Evolutionary conservation across 64 coral and sea anemone genomes (phyloP), one percentile per base, ranked within the genome.

Genomic region (Dendronephthya gigantea): DNA sequence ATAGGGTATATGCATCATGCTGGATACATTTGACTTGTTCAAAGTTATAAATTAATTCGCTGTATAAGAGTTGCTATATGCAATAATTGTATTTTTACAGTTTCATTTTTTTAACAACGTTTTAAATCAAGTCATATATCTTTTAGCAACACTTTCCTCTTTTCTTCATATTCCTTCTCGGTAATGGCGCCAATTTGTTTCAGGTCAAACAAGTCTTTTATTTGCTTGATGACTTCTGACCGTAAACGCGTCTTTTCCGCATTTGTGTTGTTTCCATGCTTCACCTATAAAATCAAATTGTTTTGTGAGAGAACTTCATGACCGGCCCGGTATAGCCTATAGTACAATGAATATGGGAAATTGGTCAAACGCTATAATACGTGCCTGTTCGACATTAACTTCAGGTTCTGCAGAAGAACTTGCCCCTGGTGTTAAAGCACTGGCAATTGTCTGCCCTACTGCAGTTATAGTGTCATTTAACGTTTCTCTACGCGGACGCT

Each of bases 1-100:
- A 9, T 79, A 29, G 72, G 72, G 36, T 79, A 28, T 79, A 79
- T 79, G 72, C 3, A 79, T 39, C 72, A 79, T 39, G 72, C 72
- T 35, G 31, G 72, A 29, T 79, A 79, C 36, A 34, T 79, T 34
- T 79, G 72, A 79, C 19, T 79, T 79, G 2, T 22, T 45, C 11
- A 45, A 6, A 15, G 72, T 36, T 36, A 0, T 39, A 36, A 79
- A 35, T 79, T 45, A 45, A 79, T 79, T 35, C 17, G 11, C 41
- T 45, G 41, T 45, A 45, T 36, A 35, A 1, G 31, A 79, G 17
- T 79, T 11, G 29, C 36, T 23, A 62, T 22, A 52, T 7, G 1
- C 25, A n/a, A n/a, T 13, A n/a, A 62, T 22, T n/a, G 25, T 62
- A 62, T 23, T 1, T 27, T n/a, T 27, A 62, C 7, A 62, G 14